phyloP scores from a whole-genome alignment of 1,140 invertebrate species.

The Heliothis subflexa region DNA sequence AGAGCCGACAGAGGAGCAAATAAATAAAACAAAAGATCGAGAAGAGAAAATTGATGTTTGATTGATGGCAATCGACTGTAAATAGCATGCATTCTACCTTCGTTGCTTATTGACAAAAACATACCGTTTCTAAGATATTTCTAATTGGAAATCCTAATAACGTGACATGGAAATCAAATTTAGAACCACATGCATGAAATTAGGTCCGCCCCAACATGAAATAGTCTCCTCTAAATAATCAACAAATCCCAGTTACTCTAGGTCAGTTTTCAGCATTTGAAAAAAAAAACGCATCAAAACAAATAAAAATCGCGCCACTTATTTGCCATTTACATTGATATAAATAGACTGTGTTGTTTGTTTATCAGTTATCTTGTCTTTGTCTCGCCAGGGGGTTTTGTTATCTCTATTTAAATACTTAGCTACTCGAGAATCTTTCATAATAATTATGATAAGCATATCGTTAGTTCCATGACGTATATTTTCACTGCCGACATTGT shows the following conservation, averaged over 20 bases:
- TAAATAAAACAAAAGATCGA: too few species aligned
- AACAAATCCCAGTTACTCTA: too few species aligned
- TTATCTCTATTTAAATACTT: conserved; percentile 27
- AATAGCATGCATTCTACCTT: too few species aligned
- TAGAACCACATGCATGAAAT: too few species aligned
- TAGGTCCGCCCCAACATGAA: too few species aligned
- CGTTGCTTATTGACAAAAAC: too few species aligned
- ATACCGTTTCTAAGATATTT: too few species aligned
- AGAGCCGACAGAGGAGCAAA: too few species aligned
- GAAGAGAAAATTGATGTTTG: too few species aligned
- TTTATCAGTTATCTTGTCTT: conserved; percentile 17
- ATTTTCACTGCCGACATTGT: not conserved
- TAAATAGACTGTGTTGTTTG: not conserved
- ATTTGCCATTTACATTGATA: not conserved
- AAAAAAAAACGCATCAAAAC: not conserved
- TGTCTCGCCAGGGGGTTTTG: conserved; percentile 35
- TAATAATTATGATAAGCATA: conserved; percentile 21
- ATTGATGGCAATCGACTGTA: too few species aligned
- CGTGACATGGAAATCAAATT: not conserved
- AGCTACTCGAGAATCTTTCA: conserved; percentile 11
- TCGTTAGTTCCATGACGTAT: conserved; percentile 22
- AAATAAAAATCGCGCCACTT: conserved; percentile 22
- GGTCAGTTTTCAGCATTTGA: not conserved
- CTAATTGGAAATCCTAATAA: not conserved
- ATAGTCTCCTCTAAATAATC: not conserved